phyloP scores from a whole-genome alignment of 2,888 invertebrate genomes.

The Drosophila nr. perissopoda region DNA sequence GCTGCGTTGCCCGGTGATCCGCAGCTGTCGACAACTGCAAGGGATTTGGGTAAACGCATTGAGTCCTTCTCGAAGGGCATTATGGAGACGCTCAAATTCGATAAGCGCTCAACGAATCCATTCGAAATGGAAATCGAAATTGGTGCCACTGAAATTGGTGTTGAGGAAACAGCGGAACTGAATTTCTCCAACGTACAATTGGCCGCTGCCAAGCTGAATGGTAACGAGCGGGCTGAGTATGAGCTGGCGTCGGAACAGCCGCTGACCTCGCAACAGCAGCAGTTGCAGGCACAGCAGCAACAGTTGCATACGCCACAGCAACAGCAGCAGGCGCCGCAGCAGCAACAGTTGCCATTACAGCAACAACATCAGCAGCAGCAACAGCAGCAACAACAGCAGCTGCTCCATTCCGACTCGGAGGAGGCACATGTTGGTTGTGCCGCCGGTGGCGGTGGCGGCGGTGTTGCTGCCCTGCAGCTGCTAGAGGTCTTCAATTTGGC shows the following conservation, averaged over 20 bases:
- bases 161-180: constrained; percentile 83
- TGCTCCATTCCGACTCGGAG: constrained; percentile 81
- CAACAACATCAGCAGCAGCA: constrained; percentile 15
- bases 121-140: constrained; percentile 85
- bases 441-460: constrained; percentile 16
- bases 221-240: constrained; percentile 83
- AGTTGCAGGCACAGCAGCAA: constrained; percentile 34
- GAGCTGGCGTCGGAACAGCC: constrained; percentile 75
- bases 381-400: constrained; percentile 31
- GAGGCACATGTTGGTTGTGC: constrained; percentile 64
- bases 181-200: constrained; percentile 83
- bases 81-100: constrained; percentile 85
- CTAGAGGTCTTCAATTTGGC: constrained; percentile 84
- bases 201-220: constrained; percentile 82
- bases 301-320: constrained; percentile 20
- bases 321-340: constrained; percentile 16
- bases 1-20: constrained; percentile 82
- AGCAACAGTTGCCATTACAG: constrained; percentile 10
- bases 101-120: constrained; percentile 84
- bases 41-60: constrained; percentile 85
- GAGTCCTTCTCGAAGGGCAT: constrained; percentile 85
- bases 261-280: constrained; percentile 21
- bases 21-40: constrained; percentile 80
- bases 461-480: constrained; percentile 79
- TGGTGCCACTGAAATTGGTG: constrained; percentile 84